Conservation (phyloP, 2,113 vertebrate species). For the Erythrolamprus reginae region DNA sequence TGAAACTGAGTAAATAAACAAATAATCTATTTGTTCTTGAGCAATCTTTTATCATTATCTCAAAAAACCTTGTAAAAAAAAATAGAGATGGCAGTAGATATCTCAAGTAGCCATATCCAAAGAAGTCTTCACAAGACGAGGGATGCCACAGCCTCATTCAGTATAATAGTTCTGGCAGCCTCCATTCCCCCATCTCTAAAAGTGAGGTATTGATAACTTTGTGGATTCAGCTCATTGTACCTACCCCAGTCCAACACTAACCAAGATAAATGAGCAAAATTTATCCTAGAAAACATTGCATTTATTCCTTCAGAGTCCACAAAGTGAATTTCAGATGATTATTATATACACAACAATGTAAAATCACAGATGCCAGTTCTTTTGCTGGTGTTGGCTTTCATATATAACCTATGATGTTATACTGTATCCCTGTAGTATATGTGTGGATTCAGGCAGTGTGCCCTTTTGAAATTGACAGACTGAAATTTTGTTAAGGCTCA, state of each 20-base stretch:
- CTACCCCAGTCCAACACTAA: not conserved
- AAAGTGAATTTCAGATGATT: not conserved
- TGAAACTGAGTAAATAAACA: not conserved
- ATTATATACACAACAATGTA: not conserved
- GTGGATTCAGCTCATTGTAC: not conserved
- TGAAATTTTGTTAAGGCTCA: not conserved
- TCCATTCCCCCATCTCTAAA: not conserved
- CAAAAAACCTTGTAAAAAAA: not conserved
- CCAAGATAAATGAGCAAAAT: not conserved
- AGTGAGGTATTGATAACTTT: not conserved
- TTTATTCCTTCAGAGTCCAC: not conserved
- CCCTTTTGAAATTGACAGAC: not conserved
- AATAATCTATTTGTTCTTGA: not conserved
- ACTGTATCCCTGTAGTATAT: not conserved
- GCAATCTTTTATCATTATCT: not conserved
- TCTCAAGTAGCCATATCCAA: not conserved
- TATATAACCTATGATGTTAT: not conserved
- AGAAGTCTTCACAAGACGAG: not conserved
- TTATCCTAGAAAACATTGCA: not conserved
- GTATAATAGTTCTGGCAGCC: not conserved
- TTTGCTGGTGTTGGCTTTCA: not conserved
- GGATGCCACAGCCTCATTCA: not conserved
- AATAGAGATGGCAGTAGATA: not conserved
- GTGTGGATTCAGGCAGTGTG: not conserved
- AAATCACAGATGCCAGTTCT: not conserved